Percentiles rank a stretch among this genome's conserved stretches.
These are phyloP conservation scores for Hemaris fuciformis DNA, from an alignment of 2,888 invertebrate species.

Conservation along the genomic window DNA sequence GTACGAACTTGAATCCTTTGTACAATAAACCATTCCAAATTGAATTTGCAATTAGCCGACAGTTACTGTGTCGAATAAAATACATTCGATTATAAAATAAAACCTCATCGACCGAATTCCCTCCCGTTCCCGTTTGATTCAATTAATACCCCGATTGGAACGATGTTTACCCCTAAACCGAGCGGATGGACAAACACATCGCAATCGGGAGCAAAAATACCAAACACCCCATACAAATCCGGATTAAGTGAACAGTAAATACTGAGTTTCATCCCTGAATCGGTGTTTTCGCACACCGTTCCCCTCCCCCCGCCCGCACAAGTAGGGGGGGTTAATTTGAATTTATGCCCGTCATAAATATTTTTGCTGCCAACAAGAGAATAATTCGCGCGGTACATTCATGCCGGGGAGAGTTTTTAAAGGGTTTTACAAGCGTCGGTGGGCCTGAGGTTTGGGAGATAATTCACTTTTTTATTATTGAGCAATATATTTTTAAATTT, in stretches of 20 bases:
- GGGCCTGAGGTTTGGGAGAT: not conserved
- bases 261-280: slow-evolving; percentile 28
- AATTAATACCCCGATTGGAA: not conserved
- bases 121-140: not conserved
- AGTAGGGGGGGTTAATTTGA: slow-evolving; percentile 49
- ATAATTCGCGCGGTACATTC: slow-evolving; percentile 43
- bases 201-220: not conserved
- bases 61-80: not conserved
- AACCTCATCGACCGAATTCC: not conserved
- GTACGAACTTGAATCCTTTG: too few species aligned
- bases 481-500: not conserved
- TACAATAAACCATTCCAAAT: not conserved
- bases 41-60: too few species aligned
- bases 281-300: slow-evolving; percentile 32
- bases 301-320: slow-evolving; percentile 30
- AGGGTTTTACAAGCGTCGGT: slow-evolving; percentile 18
- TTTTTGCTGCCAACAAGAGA: slow-evolving; percentile 44
- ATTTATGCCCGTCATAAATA: slow-evolving; percentile 57
- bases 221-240: slow-evolving; percentile 21
- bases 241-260: slow-evolving; percentile 35
- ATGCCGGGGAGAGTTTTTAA: slow-evolving; percentile 28
- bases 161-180: not conserved
- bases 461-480: not conserved
- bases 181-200: not conserved
- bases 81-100: not conserved